Evolutionary conservation across 2,113 vertebrate species (phyloP).

Genomic region (Oxygymnocypris stewartii): DNA sequence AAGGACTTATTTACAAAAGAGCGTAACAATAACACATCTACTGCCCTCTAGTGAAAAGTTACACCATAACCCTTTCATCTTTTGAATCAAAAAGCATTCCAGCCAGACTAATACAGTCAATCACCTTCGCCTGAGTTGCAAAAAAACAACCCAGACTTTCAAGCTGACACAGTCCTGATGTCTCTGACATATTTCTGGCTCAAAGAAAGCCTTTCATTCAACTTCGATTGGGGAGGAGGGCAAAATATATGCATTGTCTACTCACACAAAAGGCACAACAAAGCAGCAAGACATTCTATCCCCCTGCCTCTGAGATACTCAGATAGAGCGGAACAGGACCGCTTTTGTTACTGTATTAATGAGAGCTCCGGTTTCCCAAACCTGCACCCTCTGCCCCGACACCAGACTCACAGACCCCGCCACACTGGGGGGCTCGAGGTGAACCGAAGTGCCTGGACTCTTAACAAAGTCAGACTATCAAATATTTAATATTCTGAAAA

Average conservation of each 20-base stretch:
- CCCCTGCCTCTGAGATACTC: conserved; percentile 38
- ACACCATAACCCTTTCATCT: background rate
- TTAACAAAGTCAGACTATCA: background rate
- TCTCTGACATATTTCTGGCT: conserved; percentile 41
- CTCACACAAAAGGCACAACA: conserved; percentile 47
- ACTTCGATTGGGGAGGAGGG: conserved; percentile 28
- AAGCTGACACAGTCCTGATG: conserved; percentile 45
- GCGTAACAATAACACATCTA: background rate
- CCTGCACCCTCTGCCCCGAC: conserved; percentile 18
- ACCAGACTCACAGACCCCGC: conserved; percentile 23
- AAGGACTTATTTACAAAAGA: background rate
- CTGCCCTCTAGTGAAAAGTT: conserved; percentile 34
- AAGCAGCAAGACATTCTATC: conserved; percentile 52
- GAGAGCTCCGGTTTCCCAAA: conserved; percentile 53
- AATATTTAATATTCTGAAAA: background rate
- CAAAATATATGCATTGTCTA: conserved; percentile 54
- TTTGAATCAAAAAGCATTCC: conserved; percentile 3
- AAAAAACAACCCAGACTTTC: conserved; percentile 43
- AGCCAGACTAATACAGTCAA: conserved; percentile 30
- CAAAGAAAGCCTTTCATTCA: conserved; percentile 56
- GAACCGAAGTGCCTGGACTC: conserved; percentile 6
- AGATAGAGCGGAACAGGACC: conserved; percentile 50
- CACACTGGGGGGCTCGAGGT: conserved; percentile 18
- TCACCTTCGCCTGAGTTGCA: conserved; percentile 25
- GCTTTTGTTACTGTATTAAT: conserved; percentile 56